phyloP scores from a whole-genome alignment of 2,113 vertebrate genomes.

The Percopsis transmontana region DNA sequence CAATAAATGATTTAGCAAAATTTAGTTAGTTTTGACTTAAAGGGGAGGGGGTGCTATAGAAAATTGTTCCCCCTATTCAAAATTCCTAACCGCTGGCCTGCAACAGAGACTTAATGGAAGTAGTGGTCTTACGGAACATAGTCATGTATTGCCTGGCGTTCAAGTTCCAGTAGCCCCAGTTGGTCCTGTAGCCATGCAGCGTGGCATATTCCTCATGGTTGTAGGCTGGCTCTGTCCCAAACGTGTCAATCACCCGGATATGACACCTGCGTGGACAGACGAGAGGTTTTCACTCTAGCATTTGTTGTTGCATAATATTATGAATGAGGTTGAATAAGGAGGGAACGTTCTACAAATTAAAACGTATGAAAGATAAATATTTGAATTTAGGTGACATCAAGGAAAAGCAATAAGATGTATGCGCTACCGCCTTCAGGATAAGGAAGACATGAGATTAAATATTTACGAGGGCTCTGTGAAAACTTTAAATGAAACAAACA shows the following conservation, averaged over 20 bases:
- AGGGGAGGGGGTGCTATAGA: too few species aligned
- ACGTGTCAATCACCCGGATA: constrained; percentile 94
- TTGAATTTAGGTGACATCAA: neutral
- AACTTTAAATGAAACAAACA: neutral
- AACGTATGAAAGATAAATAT: neutral
- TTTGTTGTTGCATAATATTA: neutral
- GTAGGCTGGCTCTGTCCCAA: constrained; percentile 94
- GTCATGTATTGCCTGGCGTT: constrained; percentile 97
- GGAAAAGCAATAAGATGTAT: neutral
- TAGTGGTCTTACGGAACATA: constrained; percentile 92
- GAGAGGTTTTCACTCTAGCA: neutral
- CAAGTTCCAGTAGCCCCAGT: constrained; percentile 99
- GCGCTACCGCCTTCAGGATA: neutral
- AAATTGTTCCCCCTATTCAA: too few species aligned
- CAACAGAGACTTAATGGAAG: neutral
- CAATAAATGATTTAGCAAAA: too few species aligned
- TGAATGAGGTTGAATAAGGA: too few species aligned
- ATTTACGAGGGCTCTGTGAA: neutral
- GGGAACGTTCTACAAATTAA: neutral
- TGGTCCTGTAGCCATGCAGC: constrained; percentile 91
- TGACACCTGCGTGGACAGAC: constrained; percentile 83
- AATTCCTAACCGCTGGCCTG: too few species aligned
- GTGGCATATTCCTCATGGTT: constrained; percentile 97
- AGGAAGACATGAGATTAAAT: neutral
- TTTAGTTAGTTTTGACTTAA: too few species aligned